Conservation (phyloP, 2,113 vertebrate genomes). For the Halcyon senegalensis region DNA sequence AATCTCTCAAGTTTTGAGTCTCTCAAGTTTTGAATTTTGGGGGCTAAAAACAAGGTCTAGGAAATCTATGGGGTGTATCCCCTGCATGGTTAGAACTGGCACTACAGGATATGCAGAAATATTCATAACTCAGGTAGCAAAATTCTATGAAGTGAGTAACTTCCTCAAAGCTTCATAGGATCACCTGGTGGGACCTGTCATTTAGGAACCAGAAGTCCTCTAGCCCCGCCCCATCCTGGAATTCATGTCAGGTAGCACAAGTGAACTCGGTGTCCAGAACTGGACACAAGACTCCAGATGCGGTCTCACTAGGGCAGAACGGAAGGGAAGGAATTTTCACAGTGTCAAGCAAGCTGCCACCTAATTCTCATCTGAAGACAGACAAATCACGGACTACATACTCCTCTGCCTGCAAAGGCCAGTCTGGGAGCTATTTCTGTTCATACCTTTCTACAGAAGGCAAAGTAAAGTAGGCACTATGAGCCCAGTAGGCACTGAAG, state of each 20-base stretch:
- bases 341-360: background rate
- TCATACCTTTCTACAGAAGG: background rate
- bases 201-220: background rate
- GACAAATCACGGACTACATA: background rate
- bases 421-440: background rate
- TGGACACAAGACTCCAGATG: no score
- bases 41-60: background rate
- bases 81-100: rapidly evolving
- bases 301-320: no score
- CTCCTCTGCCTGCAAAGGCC: background rate
- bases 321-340: background rate
- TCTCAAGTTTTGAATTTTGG: background rate
- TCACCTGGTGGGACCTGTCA: background rate
- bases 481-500: background rate
- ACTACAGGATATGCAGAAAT: background rate
- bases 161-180: background rate
- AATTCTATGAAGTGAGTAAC: background rate
- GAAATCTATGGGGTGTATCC: background rate
- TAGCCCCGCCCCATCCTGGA: background rate
- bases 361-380: background rate
- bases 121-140: background rate
- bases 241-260: background rate
- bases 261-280: background rate
- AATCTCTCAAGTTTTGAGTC: background rate
- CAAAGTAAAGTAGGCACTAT: background rate